These are phyloP conservation scores for Cydia pomonella DNA, from an alignment of 1,140 invertebrate species.

Conservation along the genomic window DNA sequence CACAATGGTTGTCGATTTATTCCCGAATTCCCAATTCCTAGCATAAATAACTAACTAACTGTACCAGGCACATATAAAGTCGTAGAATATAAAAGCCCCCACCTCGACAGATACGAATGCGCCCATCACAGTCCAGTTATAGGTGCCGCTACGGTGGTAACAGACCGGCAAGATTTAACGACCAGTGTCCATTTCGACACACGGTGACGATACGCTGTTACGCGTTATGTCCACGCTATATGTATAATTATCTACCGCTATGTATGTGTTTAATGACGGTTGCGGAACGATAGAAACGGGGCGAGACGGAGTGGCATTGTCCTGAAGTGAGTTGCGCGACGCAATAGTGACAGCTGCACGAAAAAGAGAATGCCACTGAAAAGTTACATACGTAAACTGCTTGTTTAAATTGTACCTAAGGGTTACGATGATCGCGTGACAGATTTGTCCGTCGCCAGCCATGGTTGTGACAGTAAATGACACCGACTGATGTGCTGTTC, in stretches of 20 bases:
- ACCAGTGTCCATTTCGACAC: slow-evolving; percentile 57
- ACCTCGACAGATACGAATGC: slow-evolving; percentile 71
- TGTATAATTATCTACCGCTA: slow-evolving; percentile 12
- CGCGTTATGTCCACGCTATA: slow-evolving; percentile 9
- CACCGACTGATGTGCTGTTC: too few relatives aligned
- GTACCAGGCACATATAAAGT: slow-evolving; percentile 33
- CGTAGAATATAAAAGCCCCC: slow-evolving; percentile 47
- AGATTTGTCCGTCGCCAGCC: too few relatives aligned
- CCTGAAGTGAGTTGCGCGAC: neutral
- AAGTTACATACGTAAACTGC: too few relatives aligned
- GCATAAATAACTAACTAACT: neutral
- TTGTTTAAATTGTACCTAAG: too few relatives aligned
- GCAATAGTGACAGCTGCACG: neutral
- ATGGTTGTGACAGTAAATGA: too few relatives aligned
- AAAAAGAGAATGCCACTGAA: neutral
- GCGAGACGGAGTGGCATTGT: slow-evolving; percentile 3
- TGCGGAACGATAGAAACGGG: slow-evolving; percentile 6
- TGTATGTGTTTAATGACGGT: slow-evolving; percentile 9
- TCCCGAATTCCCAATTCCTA: too few relatives aligned
- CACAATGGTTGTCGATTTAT: too few relatives aligned
- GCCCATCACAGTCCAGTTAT: slow-evolving; percentile 75
- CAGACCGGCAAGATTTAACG: slow-evolving; percentile 78
- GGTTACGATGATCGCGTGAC: too few relatives aligned
- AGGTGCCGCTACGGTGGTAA: slow-evolving; percentile 70
- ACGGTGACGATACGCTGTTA: slow-evolving; percentile 28